Evolutionary conservation across 2,113 vertebrate genomes (phyloP).

Genomic region (Petromus typicus): DNA sequence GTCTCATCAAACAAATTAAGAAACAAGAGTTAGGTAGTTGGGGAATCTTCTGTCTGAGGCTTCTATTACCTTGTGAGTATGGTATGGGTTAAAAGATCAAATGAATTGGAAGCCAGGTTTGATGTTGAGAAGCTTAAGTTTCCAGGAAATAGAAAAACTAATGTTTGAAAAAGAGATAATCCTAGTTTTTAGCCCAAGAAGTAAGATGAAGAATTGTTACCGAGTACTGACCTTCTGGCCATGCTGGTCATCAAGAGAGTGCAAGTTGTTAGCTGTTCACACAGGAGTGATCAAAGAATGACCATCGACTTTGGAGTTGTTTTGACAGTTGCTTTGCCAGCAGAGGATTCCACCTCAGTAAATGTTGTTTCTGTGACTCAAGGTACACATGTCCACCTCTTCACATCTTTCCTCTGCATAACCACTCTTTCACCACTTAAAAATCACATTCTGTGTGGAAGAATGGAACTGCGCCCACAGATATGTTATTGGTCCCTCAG

Average conservation of each 20-base stretch:
- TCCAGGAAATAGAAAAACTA: conserved; percentile 29
- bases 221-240: background rate
- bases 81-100: conserved; percentile 30
- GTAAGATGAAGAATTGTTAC: background rate
- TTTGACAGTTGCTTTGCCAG: background rate
- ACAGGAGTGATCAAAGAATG: background rate
- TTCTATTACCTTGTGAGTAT: conserved; percentile 23
- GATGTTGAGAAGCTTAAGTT: conserved; percentile 11
- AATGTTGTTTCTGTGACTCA: conserved; percentile 12
- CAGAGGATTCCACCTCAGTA: background rate
- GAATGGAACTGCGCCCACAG: background rate
- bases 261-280: background rate
- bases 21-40: conserved; percentile 7
- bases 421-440: background rate
- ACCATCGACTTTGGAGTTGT: background rate
- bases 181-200: background rate
- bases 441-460: background rate
- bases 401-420: conserved; percentile 15
- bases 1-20: conserved; percentile 9
- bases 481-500: background rate
- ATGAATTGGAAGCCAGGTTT: conserved; percentile 40
- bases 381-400: background rate
- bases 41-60: background rate
- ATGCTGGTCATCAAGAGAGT: background rate
- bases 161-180: background rate